A percentile compares a stretch with the other conserved stretches of the same genome.
These are phyloP conservation scores for Sesamia nonagrioides DNA, from an alignment of 1,140 invertebrate species.

Conservation along the genomic window DNA sequence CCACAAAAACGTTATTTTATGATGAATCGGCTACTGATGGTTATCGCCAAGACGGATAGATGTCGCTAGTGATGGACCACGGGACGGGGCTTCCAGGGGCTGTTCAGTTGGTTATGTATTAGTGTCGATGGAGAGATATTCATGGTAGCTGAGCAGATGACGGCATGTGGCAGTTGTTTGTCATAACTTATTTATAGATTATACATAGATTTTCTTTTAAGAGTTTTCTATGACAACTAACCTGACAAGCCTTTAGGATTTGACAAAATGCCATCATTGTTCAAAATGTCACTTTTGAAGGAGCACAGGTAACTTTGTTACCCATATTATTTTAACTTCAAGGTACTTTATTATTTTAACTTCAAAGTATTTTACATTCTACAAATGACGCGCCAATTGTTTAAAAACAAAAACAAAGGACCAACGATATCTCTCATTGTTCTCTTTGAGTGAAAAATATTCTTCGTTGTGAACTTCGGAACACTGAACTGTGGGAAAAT, in stretches of 20 bases:
- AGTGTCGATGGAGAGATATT: constrained; percentile 42
- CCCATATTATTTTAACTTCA: neutral
- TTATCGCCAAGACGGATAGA: constrained; percentile 50
- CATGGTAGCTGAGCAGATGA: constrained; percentile 30
- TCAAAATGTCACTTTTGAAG: too few species aligned
- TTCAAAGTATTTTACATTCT: constrained; percentile 32
- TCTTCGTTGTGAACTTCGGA: constrained; percentile 59
- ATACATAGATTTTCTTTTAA: neutral
- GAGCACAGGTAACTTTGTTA: too few species aligned
- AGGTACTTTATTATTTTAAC: constrained; percentile 14
- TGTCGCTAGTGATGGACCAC: constrained; percentile 39
- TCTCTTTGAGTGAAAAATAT: constrained; percentile 62
- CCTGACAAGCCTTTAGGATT: neutral
- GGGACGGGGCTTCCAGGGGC: neutral
- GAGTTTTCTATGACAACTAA: too few species aligned
- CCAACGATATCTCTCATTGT: constrained; percentile 37
- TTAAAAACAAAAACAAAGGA: constrained; percentile 33
- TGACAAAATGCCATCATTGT: neutral
- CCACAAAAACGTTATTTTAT: constrained; percentile 29
- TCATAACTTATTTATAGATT: neutral
- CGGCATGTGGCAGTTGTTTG: constrained; percentile 2
- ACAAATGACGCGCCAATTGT: constrained; percentile 43
- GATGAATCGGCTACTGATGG: constrained; percentile 47
- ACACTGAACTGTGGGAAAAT: constrained; percentile 25
- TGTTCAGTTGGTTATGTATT: neutral